A percentile compares a stretch with the other conserved stretches of the same genome.
phyloP scores from a whole-genome alignment of 2,113 vertebrate genomes.

The Pollachius pollachius region DNA sequence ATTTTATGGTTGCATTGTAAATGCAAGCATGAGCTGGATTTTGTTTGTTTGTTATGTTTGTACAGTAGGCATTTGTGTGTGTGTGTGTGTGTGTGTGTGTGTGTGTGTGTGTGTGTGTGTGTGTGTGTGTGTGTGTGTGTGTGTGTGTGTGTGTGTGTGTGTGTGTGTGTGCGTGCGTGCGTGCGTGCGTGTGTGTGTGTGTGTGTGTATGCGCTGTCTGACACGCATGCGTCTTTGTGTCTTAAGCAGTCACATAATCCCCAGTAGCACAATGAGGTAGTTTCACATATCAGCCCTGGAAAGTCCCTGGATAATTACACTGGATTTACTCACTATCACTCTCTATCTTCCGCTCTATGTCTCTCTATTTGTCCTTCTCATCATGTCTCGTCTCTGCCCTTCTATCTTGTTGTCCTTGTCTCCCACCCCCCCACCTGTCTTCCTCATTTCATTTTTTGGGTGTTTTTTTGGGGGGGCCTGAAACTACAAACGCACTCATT shows the following conservation, averaged over 20 bases:
- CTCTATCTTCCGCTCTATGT: slow-evolving; percentile 22
- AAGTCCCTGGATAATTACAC: slow-evolving; percentile 75
- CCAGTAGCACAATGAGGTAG: slow-evolving; percentile 63
- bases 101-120: slow-evolving; percentile 16
- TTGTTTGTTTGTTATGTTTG: not conserved
- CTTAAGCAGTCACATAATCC: slow-evolving; percentile 55
- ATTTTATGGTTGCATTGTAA: no score
- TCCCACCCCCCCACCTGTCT: not conserved
- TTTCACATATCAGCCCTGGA: slow-evolving; percentile 73
- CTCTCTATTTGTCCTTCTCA: slow-evolving; percentile 2
- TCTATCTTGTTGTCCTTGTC: not conserved
- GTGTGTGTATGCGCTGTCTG: slow-evolving; percentile 8
- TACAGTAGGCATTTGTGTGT: slow-evolving; percentile 11
- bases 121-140: slow-evolving; percentile 17
- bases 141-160: slow-evolving; percentile 5
- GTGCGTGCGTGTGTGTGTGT: not conserved
- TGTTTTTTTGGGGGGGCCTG: not conserved
- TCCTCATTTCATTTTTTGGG: not conserved
- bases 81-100: slow-evolving; percentile 7
- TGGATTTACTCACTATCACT: slow-evolving; percentile 50
- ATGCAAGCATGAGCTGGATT: no score
- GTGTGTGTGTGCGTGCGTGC: slow-evolving; percentile 10
- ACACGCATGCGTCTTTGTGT: slow-evolving; percentile 1
- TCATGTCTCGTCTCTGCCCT: not conserved
- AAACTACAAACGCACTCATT: slow-evolving; percentile 1